Percentiles rank a stretch among this genome's conserved stretches.
phyloP scores from a whole-genome alignment of 2,888 invertebrate species.

The Torymus aiolomorphi region DNA sequence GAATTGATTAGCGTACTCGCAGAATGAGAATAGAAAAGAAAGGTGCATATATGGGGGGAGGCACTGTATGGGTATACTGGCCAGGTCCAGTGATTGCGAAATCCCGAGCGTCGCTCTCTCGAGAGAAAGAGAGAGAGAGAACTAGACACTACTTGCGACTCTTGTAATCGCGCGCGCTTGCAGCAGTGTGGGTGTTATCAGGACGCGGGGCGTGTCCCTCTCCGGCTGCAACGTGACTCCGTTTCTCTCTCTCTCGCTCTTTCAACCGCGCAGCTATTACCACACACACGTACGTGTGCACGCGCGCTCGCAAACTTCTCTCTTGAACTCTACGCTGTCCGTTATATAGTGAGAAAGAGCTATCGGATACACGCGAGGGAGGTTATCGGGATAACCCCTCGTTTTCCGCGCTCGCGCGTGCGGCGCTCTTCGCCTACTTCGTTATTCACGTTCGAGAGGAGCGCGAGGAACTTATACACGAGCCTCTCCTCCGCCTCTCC shows the following conservation, averaged over 20 bases:
- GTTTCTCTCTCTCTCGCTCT: constrained; percentile 30
- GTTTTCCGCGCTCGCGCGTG: not conserved
- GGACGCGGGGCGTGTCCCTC: constrained; percentile 73
- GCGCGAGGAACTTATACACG: not conserved
- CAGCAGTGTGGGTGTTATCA: constrained; percentile 75
- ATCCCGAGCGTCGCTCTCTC: constrained; percentile 61
- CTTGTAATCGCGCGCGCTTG: constrained; percentile 41
- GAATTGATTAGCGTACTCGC: constrained; percentile 46
- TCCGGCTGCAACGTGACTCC: constrained; percentile 56
- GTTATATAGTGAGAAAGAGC: constrained; percentile 1
- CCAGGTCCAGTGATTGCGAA: constrained; percentile 62
- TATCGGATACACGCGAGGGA: constrained; percentile 46
- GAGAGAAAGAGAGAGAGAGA: not conserved
- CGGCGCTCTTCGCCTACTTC: not conserved
- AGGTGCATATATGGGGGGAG: constrained; percentile 34
- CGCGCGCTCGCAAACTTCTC: not conserved
- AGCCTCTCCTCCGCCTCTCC: not conserved
- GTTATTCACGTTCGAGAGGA: constrained; percentile 36
- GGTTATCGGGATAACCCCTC: constrained; percentile 50
- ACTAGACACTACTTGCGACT: constrained; percentile 23
- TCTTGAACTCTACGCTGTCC: no score
- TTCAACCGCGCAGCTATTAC: constrained; percentile 29
- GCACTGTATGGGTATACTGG: constrained; percentile 4
- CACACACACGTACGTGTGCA: constrained; percentile 23
- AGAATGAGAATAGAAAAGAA: constrained; percentile 55